Base-by-base conservation (phyloP, 2,888 invertebrate genomes). In the Tribolium freemani region DNA sequence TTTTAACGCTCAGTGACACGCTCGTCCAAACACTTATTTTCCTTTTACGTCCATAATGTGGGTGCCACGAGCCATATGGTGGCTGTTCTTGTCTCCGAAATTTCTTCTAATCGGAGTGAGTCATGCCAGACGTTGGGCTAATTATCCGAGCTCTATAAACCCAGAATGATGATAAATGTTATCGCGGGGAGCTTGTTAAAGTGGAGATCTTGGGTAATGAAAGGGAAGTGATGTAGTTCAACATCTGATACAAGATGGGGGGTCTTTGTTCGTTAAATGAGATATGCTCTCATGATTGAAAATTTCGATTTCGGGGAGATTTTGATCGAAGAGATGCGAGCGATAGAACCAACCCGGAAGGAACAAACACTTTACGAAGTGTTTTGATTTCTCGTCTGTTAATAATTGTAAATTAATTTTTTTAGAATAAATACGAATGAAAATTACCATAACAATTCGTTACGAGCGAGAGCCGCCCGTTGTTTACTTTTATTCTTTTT, bases 41-140 rank as follows among this genome's bases (percentile, higher is more conserved):
- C 64, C 53, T 53, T 64, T 54, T 64, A 64, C 9, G 64, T 53
- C 21, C 20, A 31, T 45, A 54, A 64, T 64, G 64, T 64, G 64
- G 64, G 64, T 64, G 64, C 64, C 64, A 64, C 54, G 64, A 54
- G 64, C 64, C 64, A 64, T 64, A 64, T 64, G 64, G 64, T 38
- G 10, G 53, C 26, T 20, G 64, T 45, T 11, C 38, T 53, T 64
- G 64, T 63, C 51, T 63, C 9, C 64, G 13, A 44, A 64, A 54
- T 44, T 51, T 50, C 48, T 16, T 5, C 50, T 50, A 31, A 38
- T n/a, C 38, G 44, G 44, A 6, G 44, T 64, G 64, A 64, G 44
- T 64, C 64, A 54, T 31, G 26, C 26, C 64, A 44, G 64, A 54
- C 54, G 44, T 30, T 21, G 8, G 11, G 16, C n/a, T 54, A 53